These are phyloP conservation scores for Drosophila mettleri DNA, from an alignment of 2,888 invertebrate genomes.

Conservation along the genomic window DNA sequence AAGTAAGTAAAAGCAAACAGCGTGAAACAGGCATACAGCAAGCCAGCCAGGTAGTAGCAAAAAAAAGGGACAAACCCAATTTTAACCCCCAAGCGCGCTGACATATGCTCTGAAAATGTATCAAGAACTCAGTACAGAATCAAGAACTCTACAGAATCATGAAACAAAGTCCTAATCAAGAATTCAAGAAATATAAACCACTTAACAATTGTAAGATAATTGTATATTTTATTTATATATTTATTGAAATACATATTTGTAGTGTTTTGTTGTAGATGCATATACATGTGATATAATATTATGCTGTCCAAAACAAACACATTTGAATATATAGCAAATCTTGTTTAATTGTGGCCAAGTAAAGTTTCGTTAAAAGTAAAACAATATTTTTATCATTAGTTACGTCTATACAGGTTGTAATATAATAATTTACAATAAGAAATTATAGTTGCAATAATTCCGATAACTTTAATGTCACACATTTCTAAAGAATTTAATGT, in stretches of 20 bases:
- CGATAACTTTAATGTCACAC: too few relatives aligned
- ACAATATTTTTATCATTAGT: too few relatives aligned
- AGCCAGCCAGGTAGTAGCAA: constrained; percentile 49
- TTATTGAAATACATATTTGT: too few relatives aligned
- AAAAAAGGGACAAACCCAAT: constrained; percentile 10
- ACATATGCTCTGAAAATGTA: constrained; percentile 20
- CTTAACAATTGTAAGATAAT: neutral
- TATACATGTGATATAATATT: neutral
- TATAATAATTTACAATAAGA: too few relatives aligned
- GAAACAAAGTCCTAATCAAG: too few relatives aligned
- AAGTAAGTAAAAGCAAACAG: constrained; percentile 74
- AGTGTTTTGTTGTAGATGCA: too few relatives aligned
- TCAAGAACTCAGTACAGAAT: constrained; percentile 3
- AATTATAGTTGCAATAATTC: too few relatives aligned
- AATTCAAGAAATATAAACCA: neutral
- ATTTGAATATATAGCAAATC: too few relatives aligned
- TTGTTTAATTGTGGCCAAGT: neutral
- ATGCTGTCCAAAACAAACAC: too few relatives aligned
- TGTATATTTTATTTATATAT: too few relatives aligned
- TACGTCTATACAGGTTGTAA: too few relatives aligned
- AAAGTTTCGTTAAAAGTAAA: too few relatives aligned
- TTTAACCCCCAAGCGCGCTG: constrained; percentile 43
- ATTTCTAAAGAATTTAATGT: neutral
- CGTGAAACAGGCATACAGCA: neutral
- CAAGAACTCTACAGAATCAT: neutral